Evolutionary conservation across 2,797 vertebrate genomes (phyloP).

Genomic region (Mormyrus proboscirostris): DNA sequence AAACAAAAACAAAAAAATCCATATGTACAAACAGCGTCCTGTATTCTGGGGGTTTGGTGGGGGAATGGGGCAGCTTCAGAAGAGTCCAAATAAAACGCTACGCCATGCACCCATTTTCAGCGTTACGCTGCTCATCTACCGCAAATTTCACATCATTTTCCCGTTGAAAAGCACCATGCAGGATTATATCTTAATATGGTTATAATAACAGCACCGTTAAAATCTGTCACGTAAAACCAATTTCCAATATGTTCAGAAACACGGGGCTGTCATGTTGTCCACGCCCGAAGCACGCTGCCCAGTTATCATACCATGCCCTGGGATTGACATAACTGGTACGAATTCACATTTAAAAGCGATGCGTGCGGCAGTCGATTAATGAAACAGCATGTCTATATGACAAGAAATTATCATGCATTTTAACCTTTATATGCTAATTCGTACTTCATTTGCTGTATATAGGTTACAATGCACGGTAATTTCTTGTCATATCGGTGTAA

Average conservation of each 20-base stretch:
- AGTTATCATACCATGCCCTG: background rate
- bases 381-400: background rate
- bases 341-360: background rate
- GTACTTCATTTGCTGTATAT: background rate
- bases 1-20: slow-evolving; percentile 31
- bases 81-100: slow-evolving; percentile 51
- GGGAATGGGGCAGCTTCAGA: slow-evolving; percentile 27
- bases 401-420: background rate
- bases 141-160: slow-evolving; percentile 57
- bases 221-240: slow-evolving; percentile 20
- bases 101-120: slow-evolving; percentile 70
- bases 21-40: slow-evolving; percentile 40
- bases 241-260: slow-evolving; percentile 33
- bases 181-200: slow-evolving; percentile 36
- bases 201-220: slow-evolving; percentile 50
- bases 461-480: background rate
- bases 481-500: background rate
- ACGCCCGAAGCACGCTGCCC: slow-evolving; percentile 20
- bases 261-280: slow-evolving; percentile 27
- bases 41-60: slow-evolving; percentile 20
- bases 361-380: background rate
- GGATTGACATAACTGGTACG: background rate
- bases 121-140: slow-evolving; percentile 53
- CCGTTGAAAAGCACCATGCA: slow-evolving; percentile 73
- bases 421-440: background rate